Evolutionary conservation across 2,797 vertebrate genomes (phyloP), one percentile per base, ranked within the genome.

Genomic region (Amblyopsis hoosieri): DNA sequence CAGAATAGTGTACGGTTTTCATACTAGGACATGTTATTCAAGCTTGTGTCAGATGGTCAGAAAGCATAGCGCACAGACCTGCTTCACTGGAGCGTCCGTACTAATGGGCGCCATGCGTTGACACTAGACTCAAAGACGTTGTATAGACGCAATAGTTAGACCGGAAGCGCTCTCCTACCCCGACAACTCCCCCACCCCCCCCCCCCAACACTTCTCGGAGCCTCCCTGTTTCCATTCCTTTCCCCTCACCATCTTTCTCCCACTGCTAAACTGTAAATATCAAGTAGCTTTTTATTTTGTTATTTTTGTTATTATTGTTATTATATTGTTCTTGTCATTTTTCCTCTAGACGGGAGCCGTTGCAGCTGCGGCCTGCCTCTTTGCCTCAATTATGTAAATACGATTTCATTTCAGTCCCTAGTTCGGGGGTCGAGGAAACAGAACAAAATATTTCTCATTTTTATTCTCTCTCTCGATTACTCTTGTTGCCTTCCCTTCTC

Each of bases 191-290:
- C 73, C 72, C 76, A 69, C 61, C 50, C 80, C 75, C 69, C 67
- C 67, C n/a, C 29, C 15, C 15, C 14, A 46, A 29, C 57, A 31
- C 64, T 64, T 75, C 68, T 80, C 72, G 75, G 76, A 77, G 71
- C 71, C 72, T 55, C 55, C 64, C 60, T 37, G 23, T 65, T 51
- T 57, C 29, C 52, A 50, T 37, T 49, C 15, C 13, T 8, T 54
- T 68, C 67, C 65, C 63, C 50, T 66, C 58, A 57, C 63, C 54
- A 62, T 78, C 69, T 55, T 70, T 80, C 81, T 87, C 82, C 82
- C 86, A 91, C 88, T 82, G 89, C 90, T 92, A 88, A 89, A 90
- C 87, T 93, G 93, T 94, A 93, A 93, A 94, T 94, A 93, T 91
- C 87, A 91, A 91, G 87, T 91, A 92, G 85, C 90, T 92, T 92